Evolutionary conservation across 2,888 invertebrate genomes (phyloP).

Genomic region (Nasonovia ribisnigri): DNA sequence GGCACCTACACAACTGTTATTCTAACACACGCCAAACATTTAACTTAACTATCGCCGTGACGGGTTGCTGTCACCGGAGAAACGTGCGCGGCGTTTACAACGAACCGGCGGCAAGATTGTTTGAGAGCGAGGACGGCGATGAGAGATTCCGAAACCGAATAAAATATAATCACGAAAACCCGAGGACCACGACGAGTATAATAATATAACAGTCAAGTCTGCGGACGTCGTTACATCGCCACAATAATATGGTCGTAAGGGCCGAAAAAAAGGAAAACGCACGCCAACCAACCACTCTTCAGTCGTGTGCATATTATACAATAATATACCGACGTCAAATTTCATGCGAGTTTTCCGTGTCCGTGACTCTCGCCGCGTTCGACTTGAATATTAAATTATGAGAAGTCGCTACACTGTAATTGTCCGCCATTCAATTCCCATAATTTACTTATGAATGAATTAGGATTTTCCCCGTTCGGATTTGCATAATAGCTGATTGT

Average conservation of each 20-base stretch:
- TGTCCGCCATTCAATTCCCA: constrained; percentile 12
- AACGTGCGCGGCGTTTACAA: background rate
- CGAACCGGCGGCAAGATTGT: background rate
- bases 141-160: background rate
- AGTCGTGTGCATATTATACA: background rate
- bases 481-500: constrained; percentile 42
- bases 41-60: background rate
- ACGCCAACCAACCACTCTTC: too few relatives aligned
- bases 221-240: background rate
- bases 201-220: too few relatives aligned
- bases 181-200: background rate
- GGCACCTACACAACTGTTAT: background rate
- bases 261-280: background rate
- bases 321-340: background rate
- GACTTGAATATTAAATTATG: constrained; percentile 37
- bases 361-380: background rate
- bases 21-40: background rate
- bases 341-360: background rate
- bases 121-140: background rate
- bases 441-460: constrained; percentile 39
- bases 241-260: background rate
- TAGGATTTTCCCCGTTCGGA: background rate
- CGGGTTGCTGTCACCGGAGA: background rate
- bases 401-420: background rate
- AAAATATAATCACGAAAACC: background rate